These are phyloP conservation scores for Salvelinus alpinus DNA, from an alignment of 2,113 vertebrate genomes.

Conservation along the genomic window DNA sequence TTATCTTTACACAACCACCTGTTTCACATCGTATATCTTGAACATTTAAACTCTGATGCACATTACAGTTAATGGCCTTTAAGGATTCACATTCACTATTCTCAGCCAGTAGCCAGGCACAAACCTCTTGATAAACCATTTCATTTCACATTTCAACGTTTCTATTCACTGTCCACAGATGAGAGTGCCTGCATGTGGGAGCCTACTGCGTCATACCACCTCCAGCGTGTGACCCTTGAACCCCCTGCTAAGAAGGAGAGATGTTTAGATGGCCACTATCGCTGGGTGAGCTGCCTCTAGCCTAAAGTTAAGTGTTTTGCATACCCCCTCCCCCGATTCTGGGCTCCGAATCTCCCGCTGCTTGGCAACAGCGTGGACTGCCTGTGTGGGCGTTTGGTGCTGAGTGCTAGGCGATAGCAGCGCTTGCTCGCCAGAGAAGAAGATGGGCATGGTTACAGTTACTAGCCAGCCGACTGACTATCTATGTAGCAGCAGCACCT, in stretches of 20 bases:
- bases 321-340: constrained; percentile 30
- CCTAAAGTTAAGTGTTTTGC: constrained; percentile 50
- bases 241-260: constrained; percentile 40
- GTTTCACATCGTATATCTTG: no score
- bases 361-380: constrained; percentile 72
- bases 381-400: constrained; percentile 65
- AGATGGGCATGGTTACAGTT: constrained; percentile 65
- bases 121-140: background rate
- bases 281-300: constrained; percentile 38
- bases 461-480: constrained; percentile 3
- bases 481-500: constrained; percentile 47
- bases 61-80: no score
- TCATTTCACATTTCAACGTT: no score
- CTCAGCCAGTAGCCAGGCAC: no score
- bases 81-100: no score
- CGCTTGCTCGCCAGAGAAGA: constrained; percentile 20
- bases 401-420: constrained; percentile 64
- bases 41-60: no score
- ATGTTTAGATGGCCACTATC: constrained; percentile 29
- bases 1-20: no score
- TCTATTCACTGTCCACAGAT: background rate
- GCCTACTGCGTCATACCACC: constrained; percentile 51
- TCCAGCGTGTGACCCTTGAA: constrained; percentile 22
- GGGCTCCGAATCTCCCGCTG: constrained; percentile 67
- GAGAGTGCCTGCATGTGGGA: background rate